Conservation (phyloP, 2,888 invertebrate species). For the Meganola albula region DNA sequence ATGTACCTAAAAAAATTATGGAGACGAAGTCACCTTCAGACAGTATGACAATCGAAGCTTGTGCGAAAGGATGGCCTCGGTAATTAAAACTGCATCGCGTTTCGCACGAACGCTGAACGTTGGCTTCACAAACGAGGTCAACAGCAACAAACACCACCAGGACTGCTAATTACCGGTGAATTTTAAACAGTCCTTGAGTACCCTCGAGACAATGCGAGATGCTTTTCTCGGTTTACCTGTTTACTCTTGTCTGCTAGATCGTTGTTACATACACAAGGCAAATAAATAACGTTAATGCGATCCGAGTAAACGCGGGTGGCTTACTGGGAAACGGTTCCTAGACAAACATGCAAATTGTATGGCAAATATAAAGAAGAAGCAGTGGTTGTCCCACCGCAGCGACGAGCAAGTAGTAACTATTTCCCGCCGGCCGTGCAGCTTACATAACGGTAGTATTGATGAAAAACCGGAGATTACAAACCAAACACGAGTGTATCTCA, state of each 20-base stretch:
- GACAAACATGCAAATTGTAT: slow-evolving; percentile 68
- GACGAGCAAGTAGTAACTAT: slow-evolving; percentile 41
- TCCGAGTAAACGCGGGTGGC: slow-evolving; percentile 44
- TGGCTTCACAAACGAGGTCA: slow-evolving; percentile 51
- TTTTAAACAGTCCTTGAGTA: slow-evolving; percentile 35
- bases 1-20: too few relatives aligned
- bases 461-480: slow-evolving; percentile 50
- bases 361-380: slow-evolving; percentile 62
- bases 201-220: slow-evolving; percentile 28
- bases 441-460: slow-evolving; percentile 63
- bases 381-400: slow-evolving; percentile 43
- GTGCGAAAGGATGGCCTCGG: slow-evolving; percentile 39
- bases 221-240: slow-evolving; percentile 33
- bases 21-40: slow-evolving; percentile 17
- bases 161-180: slow-evolving; percentile 35
- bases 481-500: too few relatives aligned
- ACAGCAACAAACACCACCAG: slow-evolving; percentile 33
- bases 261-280: slow-evolving; percentile 29
- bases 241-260: slow-evolving; percentile 29
- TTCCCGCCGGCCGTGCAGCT: slow-evolving; percentile 46
- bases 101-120: slow-evolving; percentile 50
- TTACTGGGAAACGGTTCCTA: slow-evolving; percentile 63
- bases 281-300: slow-evolving; percentile 44
- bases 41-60: slow-evolving; percentile 33
- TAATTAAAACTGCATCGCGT: slow-evolving; percentile 62